Base-by-base conservation (phyloP, 2,113 vertebrate species). In the Ictidomys tridecemlineatus region DNA sequence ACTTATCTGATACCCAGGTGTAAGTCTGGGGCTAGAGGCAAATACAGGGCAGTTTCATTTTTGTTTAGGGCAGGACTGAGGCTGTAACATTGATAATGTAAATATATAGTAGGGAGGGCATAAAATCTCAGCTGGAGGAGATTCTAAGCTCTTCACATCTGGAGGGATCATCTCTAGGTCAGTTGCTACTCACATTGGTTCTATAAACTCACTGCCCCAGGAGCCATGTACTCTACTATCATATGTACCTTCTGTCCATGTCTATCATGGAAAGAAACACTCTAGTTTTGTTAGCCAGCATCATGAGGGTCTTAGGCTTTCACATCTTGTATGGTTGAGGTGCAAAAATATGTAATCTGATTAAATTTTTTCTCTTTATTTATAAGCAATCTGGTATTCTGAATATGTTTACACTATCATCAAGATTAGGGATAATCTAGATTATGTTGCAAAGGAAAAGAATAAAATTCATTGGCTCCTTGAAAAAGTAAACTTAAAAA, bases 401-500 rank as follows among this genome's bases (percentile, higher is more conserved):
- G 93, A 93, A 92, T 16, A 91, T 9, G 39, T 79, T 79, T 73
- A 86, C 79, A 94, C 13, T 26, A 10, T 63, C n/a, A 95, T 72
- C 24, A 89, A 96, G 30, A 28, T 85, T 79, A 86, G 22, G 30
- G 8, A 77, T 74, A 89, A 86, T 63, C 58, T 95, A 65, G 0
- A 48, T 65, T 76, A 94, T 39, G 18, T 20, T 88, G 18, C 73
- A 69, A 89, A 95, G 12, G 39, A 85, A 91, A 93, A 91, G 14
- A 80, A 91, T 73, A 72, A 95, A 93, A 48, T 70, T 95, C 17
- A 88, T 16, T 76, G 8, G 17, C 24, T 39, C 28, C n/a, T 85
- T 77, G 37, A 93, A 93, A 92, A 79, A 85, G 14, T 80, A 77
- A 91, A 92, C 32, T 94, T 88, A 95, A 93, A 53, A 94, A 53